Evolutionary conservation across 2,888 invertebrate species (phyloP).

Genomic region (Rhamnusium bicolor): DNA sequence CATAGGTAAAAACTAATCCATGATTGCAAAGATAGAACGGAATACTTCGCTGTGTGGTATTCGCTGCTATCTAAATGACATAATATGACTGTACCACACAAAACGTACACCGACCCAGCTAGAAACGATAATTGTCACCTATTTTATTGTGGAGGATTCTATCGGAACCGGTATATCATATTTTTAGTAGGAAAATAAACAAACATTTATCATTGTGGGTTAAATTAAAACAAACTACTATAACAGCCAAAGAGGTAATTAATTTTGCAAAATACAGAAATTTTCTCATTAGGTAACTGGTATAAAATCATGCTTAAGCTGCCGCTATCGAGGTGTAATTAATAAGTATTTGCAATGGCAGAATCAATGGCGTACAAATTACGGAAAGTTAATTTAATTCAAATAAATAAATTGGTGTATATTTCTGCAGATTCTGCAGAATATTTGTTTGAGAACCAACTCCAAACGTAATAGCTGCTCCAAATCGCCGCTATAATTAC

Average conservation of each 20-base stretch:
- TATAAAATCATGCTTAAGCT: conserved; percentile 18
- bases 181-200: background rate
- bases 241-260: conserved; percentile 25
- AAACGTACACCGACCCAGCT: too few species aligned
- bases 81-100: too few species aligned
- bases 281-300: conserved; percentile 26
- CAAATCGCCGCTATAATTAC: conserved; percentile 55
- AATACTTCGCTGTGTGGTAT: too few species aligned
- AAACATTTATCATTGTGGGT: background rate
- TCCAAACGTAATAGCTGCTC: conserved; percentile 21
- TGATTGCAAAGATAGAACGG: too few species aligned
- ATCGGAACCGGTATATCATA: too few species aligned
- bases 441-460: conserved; percentile 49
- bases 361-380: conserved; percentile 51
- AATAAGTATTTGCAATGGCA: conserved; percentile 25
- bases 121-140: too few species aligned
- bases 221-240: background rate
- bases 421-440: conserved; percentile 60
- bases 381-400: conserved; percentile 59
- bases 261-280: conserved; percentile 23
- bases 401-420: conserved; percentile 62
- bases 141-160: too few species aligned
- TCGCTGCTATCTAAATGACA: too few species aligned
- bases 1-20: too few species aligned
- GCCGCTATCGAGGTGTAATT: conserved; percentile 32